Base-by-base conservation (phyloP, 2,797 vertebrate species). In the Crenichthys baileyi region DNA sequence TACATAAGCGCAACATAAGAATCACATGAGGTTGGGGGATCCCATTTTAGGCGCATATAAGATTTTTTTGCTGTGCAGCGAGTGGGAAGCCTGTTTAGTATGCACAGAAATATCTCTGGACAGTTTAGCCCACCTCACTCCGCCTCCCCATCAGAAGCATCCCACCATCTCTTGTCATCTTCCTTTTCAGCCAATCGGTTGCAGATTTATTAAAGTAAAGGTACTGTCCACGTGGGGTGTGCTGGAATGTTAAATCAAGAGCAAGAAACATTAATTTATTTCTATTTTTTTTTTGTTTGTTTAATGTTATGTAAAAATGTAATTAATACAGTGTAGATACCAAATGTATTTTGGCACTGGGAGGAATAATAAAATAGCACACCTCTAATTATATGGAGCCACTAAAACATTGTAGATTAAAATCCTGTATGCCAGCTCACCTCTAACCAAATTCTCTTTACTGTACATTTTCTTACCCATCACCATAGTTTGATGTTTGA, bases 11-110 rank as follows among this genome's bases (percentile, higher is more conserved):
- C 83, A 77, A 78, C 83, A 84, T 85, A 78, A 86, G 77, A 77
- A 51, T 76, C 75, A 80, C 78, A 73, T 61, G 65, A 65, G 56
- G 82, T 74, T 85, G 82, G 87, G 83, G 89, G 86, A 61, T 91
- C 91, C 88, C 81, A 79, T 91, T 87, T 89, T 79, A 90, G 85
- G 72, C 39, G 77, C 77, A 85, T 77, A 88, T 90, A 78, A 79
- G 89, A 81, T 85, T 79, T 60, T 75, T 82, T 75, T 63, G 39
- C 76, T 79, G 79, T 70, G 24, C 77, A 72, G 86, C 76, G 46
- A 70, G 83, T 82, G 58, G 86, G 82, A 81, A 83, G 85, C 77
- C 79, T 90, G 68, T 88, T 93, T 89, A 88, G 85, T 86, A 92
- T 91, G 85, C 89, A 88, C 78, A 80, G 81, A 85, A 88, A 90